phyloP scores from a whole-genome alignment of 2,888 invertebrate genomes.

The Mylabris sibirica region DNA sequence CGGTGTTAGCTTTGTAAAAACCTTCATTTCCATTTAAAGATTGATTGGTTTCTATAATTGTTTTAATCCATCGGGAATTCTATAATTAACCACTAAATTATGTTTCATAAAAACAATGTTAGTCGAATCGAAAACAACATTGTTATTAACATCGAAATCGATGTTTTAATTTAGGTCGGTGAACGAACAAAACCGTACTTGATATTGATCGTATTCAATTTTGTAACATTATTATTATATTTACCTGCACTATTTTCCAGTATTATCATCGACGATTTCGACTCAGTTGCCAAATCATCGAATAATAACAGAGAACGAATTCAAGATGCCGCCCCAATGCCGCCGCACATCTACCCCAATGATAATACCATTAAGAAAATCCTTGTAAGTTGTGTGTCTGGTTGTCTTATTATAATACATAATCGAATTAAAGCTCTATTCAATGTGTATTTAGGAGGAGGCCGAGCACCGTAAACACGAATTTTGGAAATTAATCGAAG shows the following conservation, averaged over 20 bases:
- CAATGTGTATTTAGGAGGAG: constrained; percentile 51
- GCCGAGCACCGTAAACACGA: constrained; percentile 55
- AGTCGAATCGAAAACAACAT: neutral
- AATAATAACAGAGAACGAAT: constrained; percentile 36
- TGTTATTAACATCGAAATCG: neutral
- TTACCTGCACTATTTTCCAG: constrained; percentile 45
- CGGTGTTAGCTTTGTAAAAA: too few relatives aligned
- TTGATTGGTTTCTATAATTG: too few relatives aligned
- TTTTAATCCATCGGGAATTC: neutral
- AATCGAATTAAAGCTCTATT: neutral
- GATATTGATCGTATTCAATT: neutral
- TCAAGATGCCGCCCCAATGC: constrained; percentile 32
- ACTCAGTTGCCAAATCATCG: constrained; percentile 44
- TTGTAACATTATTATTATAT: too few relatives aligned
- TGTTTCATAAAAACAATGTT: too few relatives aligned
- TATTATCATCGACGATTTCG: constrained; percentile 57
- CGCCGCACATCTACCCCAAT: constrained; percentile 42
- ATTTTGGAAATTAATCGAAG: constrained; percentile 57
- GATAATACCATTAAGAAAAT: constrained; percentile 54
- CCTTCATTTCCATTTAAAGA: too few relatives aligned
- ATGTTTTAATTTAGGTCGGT: neutral
- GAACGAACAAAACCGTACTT: neutral
- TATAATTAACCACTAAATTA: too few relatives aligned
- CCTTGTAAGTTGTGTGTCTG: constrained; percentile 50
- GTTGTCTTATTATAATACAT: neutral